Percentiles rank a stretch among this genome's conserved stretches.
phyloP scores from a whole-genome alignment of 2,888 invertebrate genomes.

The Proisotoma minuta region DNA sequence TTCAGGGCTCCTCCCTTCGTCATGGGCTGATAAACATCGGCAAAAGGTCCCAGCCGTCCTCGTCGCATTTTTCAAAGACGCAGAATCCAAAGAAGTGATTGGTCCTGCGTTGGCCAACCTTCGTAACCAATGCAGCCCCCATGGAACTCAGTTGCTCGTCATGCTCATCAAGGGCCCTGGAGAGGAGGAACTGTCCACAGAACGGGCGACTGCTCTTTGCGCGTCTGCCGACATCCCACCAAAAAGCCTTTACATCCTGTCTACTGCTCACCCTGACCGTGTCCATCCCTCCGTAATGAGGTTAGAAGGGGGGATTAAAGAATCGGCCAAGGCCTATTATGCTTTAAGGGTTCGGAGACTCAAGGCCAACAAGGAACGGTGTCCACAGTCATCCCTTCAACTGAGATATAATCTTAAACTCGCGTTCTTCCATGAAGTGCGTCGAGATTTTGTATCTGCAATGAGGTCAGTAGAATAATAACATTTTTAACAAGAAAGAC shows the following conservation, averaged over 20 bases:
- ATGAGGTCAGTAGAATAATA: constrained; percentile 48
- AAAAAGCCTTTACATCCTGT: constrained; percentile 83
- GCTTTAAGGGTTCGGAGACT: constrained; percentile 32
- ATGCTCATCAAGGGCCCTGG: constrained; percentile 76
- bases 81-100: neutral
- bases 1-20: constrained; percentile 85
- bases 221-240: constrained; percentile 85
- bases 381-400: constrained; percentile 82
- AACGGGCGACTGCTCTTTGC: constrained; percentile 84
- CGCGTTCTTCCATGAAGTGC: constrained; percentile 88
- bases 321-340: constrained; percentile 37
- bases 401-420: constrained; percentile 96
- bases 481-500: too few relatives aligned
- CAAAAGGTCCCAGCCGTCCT: constrained; percentile 85
- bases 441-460: constrained; percentile 80
- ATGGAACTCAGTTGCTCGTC: constrained; percentile 60
- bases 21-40: constrained; percentile 92
- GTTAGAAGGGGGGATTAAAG: constrained; percentile 36
- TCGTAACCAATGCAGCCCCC: constrained; percentile 29
- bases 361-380: constrained; percentile 78
- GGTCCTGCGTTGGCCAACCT: constrained; percentile 14
- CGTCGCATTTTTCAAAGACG: constrained; percentile 71
- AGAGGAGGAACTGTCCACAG: constrained; percentile 79
- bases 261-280: constrained; percentile 68
- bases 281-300: constrained; percentile 60